Evolutionary conservation across 2,888 invertebrate genomes (phyloP).

Genomic region (Pristionchus exspectatus): DNA sequence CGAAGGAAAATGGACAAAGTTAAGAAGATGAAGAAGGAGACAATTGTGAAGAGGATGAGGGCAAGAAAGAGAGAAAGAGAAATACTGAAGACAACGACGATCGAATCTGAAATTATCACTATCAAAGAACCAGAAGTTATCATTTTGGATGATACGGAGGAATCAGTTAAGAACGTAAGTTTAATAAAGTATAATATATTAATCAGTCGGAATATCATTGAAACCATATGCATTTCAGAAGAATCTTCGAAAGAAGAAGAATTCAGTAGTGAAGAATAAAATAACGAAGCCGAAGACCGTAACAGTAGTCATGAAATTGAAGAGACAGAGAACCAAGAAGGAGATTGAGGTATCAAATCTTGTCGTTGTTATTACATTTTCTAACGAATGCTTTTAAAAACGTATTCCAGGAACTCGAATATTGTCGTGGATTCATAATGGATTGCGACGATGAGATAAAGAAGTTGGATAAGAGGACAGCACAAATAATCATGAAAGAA

Average conservation of each 20-base stretch:
- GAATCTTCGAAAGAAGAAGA: too few species aligned
- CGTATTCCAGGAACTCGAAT: too few species aligned
- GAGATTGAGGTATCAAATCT: too few species aligned
- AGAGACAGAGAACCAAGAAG: not conserved
- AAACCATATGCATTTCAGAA: too few species aligned
- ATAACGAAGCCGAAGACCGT: too few species aligned
- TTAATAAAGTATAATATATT: not conserved
- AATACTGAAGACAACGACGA: not conserved
- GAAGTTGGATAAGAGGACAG: not conserved
- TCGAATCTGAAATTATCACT: not conserved
- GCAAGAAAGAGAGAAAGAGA: not conserved
- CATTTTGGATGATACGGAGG: not conserved
- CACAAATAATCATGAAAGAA: not conserved
- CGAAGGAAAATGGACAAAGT: not conserved
- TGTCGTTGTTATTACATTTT: too few species aligned
- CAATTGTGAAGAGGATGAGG: not conserved
- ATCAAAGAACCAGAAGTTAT: not conserved
- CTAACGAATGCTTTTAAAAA: too few species aligned
- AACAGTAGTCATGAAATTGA: not conserved
- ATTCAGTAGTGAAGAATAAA: too few species aligned
- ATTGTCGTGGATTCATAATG: too few species aligned
- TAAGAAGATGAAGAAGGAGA: not conserved
- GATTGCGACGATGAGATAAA: not conserved
- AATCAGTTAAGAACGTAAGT: not conserved
- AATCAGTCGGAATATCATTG: not conserved